Conservation (phyloP, 2,797 vertebrate genomes). For the Odontamblyopus lacepedii region DNA sequence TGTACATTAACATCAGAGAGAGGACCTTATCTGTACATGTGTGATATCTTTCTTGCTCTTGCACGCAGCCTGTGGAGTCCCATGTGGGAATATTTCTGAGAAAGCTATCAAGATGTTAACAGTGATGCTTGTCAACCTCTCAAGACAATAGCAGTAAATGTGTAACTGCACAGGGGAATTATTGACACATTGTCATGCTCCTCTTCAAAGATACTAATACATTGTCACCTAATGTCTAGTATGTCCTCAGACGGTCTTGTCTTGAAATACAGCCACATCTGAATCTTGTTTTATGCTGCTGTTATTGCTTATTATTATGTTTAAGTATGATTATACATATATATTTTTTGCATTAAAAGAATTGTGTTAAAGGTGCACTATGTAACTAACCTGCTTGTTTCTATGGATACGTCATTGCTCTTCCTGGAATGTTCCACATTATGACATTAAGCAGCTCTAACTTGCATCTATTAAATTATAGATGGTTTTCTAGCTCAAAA, state of each 20-base stretch:
- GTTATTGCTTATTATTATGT: neutral
- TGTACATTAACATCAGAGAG: constrained; percentile 44
- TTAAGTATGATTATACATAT: too few species aligned
- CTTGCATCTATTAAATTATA: too few species aligned
- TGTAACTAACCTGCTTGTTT: too few species aligned
- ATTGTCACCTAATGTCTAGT: neutral
- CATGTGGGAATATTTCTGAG: constrained; percentile 30
- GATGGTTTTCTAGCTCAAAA: too few species aligned
- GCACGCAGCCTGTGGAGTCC: constrained; percentile 39
- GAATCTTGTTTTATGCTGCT: neutral
- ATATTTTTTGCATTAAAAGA: too few species aligned
- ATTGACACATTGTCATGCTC: constrained; percentile 16
- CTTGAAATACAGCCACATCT: neutral
- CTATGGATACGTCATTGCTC: too few species aligned
- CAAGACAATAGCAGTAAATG: constrained; percentile 28
- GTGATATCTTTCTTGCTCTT: constrained; percentile 40
- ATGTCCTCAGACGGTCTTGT: too few species aligned
- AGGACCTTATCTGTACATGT: constrained; percentile 41
- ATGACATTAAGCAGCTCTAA: too few species aligned
- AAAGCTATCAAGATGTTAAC: constrained; percentile 49
- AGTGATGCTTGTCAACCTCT: constrained; percentile 26
- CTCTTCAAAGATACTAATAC: neutral
- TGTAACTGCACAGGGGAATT: constrained; percentile 13
- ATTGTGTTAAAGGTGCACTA: too few species aligned
- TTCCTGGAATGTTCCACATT: too few species aligned